These are phyloP conservation scores for Pelecanoides urinatrix DNA, from an alignment of 2,113 vertebrate genomes.

Conservation along the genomic window DNA sequence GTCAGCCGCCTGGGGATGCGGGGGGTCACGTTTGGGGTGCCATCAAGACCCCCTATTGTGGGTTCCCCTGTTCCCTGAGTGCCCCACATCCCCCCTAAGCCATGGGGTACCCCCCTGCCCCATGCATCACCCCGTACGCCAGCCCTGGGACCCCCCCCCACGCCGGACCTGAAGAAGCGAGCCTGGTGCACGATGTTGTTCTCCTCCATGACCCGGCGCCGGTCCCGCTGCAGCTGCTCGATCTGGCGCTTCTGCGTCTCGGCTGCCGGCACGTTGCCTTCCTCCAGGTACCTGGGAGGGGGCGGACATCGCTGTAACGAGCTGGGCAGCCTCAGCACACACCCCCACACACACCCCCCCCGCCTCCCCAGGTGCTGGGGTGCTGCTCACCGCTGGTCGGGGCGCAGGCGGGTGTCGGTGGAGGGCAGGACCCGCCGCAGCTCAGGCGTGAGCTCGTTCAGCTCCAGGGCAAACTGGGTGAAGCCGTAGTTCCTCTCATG, in stretches of 20 bases:
- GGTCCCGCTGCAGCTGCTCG: conserved; percentile 88
- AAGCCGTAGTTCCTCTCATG: conserved; percentile 84
- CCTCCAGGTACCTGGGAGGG: conserved; percentile 82
- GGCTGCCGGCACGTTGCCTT: conserved; percentile 82
- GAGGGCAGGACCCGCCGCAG: conserved; percentile 79
- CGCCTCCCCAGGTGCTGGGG: too few species aligned
- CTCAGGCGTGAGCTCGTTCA: conserved; percentile 86
- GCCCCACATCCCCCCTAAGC: neutral
- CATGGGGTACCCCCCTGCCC: neutral
- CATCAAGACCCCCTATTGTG: neutral
- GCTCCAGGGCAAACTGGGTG: conserved; percentile 86
- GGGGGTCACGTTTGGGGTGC: too few species aligned
- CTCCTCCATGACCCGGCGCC: conserved; percentile 87
- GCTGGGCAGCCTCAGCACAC: neutral
- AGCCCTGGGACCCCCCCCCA: too few species aligned
- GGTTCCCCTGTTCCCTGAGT: neutral
- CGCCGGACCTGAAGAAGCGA: conserved; percentile 85
- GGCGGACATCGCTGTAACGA: neutral
- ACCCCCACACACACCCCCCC: too few species aligned
- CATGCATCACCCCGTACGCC: neutral
- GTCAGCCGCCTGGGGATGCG: conserved; percentile 65
- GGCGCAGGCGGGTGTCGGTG: conserved; percentile 86
- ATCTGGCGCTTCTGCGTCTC: conserved; percentile 88
- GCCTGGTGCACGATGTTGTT: conserved; percentile 83
- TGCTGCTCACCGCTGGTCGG: conserved; percentile 85